phyloP scores from a whole-genome alignment of 2,113 vertebrate genomes.

The Forbesichthys papilliferus region DNA sequence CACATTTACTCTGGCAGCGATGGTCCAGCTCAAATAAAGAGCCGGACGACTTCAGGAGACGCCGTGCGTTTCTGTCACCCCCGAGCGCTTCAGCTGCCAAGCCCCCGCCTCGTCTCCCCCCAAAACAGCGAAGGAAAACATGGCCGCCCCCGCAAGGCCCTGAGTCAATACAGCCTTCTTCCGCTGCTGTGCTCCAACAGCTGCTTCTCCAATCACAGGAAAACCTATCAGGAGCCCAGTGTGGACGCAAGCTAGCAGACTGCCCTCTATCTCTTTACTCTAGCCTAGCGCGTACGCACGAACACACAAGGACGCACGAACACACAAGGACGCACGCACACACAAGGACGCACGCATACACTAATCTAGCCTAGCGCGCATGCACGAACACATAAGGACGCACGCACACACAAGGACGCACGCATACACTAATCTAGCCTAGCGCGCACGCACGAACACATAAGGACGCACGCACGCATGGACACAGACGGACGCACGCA shows the following conservation, averaged over 20 bases:
- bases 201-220: conserved; percentile 81
- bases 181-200: conserved; percentile 57
- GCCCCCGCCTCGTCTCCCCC: conserved; percentile 43
- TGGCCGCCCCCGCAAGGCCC: conserved; percentile 63
- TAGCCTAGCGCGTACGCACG: not conserved
- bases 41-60: conserved; percentile 27
- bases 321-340: conserved; percentile 5
- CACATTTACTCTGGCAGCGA: conserved; percentile 64
- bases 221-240: conserved; percentile 73
- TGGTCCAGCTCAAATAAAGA: conserved; percentile 49
- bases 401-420: not conserved
- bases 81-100: conserved; percentile 60
- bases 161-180: conserved; percentile 75
- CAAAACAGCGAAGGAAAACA: conserved; percentile 67
- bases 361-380: too few relatives aligned
- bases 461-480: not conserved
- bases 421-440: not conserved
- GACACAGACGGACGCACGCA: not conserved
- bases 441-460: not conserved
- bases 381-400: not conserved
- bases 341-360: not conserved
- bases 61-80: conserved; percentile 63
- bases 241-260: conserved; percentile 18
- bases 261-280: conserved; percentile 1
- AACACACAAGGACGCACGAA: conserved; percentile 5